phyloP scores from a whole-genome alignment of 2,113 vertebrate genomes.

The Alces alces region DNA sequence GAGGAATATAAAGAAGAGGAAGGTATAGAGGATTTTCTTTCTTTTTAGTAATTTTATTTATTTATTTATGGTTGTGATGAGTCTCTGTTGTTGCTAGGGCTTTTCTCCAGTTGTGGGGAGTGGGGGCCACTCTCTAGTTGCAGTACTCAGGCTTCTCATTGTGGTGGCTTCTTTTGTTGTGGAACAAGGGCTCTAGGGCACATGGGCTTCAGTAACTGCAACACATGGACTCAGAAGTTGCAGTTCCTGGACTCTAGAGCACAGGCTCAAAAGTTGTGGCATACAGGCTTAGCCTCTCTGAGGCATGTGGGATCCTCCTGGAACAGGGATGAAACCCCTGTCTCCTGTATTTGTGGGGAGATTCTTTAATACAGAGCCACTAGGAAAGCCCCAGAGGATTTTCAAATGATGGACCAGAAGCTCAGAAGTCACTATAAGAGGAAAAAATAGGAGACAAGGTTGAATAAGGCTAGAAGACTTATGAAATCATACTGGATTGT shows the following conservation, averaged over 20 bases:
- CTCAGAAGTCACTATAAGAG: background rate
- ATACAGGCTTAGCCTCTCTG: background rate
- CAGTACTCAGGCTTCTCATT: background rate
- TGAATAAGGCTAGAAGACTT: background rate
- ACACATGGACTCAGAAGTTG: background rate
- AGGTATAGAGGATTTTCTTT: background rate
- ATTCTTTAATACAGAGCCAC: background rate
- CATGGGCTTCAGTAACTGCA: background rate
- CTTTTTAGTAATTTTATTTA: background rate
- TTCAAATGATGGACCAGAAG: background rate
- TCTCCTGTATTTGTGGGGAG: background rate
- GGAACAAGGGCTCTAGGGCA: background rate
- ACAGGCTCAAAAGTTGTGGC: background rate
- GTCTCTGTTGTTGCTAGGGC: background rate
- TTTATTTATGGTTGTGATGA: background rate
- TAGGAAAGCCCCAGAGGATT: background rate
- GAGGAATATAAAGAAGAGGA: background rate
- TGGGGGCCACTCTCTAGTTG: background rate
- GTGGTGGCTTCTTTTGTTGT: background rate
- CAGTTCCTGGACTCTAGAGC: background rate
- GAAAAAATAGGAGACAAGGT: background rate
- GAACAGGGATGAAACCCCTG: background rate
- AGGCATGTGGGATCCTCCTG: background rate
- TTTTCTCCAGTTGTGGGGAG: background rate
- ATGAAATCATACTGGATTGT: background rate